Evolutionary conservation across 2,113 vertebrate genomes (phyloP).

Genomic region (Aix galericulata): DNA sequence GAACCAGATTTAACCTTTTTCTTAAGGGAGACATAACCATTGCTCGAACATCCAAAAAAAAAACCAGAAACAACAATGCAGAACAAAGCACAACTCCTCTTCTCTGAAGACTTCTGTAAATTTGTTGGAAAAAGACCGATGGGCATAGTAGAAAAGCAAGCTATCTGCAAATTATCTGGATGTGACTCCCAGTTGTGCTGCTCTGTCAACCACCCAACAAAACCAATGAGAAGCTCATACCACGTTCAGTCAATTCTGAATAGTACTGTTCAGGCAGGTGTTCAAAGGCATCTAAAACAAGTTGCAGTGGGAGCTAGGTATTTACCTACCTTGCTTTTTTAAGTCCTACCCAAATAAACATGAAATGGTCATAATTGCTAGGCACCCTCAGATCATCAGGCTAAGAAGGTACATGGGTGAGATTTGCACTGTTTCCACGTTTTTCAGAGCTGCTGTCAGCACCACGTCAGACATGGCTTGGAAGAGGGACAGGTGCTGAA

Average conservation of each 20-base stretch:
- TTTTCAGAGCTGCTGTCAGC: background rate
- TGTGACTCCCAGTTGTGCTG: too few relatives aligned
- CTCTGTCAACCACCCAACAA: background rate
- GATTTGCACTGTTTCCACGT: background rate
- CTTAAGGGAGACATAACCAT: background rate
- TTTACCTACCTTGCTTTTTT: background rate
- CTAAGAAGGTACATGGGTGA: background rate
- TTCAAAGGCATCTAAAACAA: background rate
- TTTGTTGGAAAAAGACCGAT: background rate
- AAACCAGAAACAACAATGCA: background rate
- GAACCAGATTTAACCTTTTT: background rate
- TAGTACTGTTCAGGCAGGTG: too few relatives aligned
- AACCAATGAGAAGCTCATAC: background rate
- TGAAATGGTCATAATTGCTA: background rate
- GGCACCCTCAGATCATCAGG: background rate
- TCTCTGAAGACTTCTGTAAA: too few relatives aligned
- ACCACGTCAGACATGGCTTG: background rate
- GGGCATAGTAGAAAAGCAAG: background rate
- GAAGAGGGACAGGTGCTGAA: background rate
- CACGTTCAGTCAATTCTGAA: background rate
- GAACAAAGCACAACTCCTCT: background rate
- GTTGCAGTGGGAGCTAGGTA: background rate
- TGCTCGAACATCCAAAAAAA: background rate
- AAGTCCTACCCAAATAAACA: background rate
- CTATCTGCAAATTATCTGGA: background rate